Percentiles rank a stretch among this genome's conserved stretches.
These are phyloP conservation scores for Hozukius guyotensis DNA, from an alignment of 2,797 vertebrate genomes.

Conservation along the genomic window DNA sequence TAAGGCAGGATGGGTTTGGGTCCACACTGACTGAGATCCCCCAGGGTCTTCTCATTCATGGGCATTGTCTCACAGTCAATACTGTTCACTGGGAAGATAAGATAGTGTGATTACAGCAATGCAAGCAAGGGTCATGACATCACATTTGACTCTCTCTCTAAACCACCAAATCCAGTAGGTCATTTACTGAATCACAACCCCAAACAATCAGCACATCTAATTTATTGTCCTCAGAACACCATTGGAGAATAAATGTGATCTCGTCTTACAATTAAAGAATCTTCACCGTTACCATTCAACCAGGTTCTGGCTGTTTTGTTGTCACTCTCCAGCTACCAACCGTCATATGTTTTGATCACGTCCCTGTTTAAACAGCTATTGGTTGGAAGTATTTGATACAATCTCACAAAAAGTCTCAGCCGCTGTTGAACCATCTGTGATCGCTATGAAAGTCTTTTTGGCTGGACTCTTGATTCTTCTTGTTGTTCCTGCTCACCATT, in stretches of 20 bases:
- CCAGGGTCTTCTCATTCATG: constrained; percentile 89
- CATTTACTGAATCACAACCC: neutral
- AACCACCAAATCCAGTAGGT: neutral
- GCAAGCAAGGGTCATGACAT: neutral
- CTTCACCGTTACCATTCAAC: neutral
- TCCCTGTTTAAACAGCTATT: neutral
- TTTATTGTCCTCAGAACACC: neutral
- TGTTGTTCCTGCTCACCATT: neutral
- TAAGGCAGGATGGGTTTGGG: constrained; percentile 93
- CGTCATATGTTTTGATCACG: neutral
- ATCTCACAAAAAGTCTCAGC: neutral
- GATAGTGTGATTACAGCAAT: neutral
- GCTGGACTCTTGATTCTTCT: neutral
- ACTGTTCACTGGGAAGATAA: constrained; percentile 86
- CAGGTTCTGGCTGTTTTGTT: neutral
- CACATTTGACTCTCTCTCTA: neutral
- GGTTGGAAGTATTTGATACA: neutral
- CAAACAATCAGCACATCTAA: neutral
- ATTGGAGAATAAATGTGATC: neutral
- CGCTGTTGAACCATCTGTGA: too few species aligned
- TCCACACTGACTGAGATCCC: constrained; percentile 81
- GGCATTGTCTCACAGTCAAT: constrained; percentile 87
- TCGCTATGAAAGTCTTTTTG: neutral
- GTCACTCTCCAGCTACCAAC: neutral
- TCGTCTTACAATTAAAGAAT: neutral